phyloP scores from a whole-genome alignment of 2,113 vertebrate genomes.

The Tangachromis dhanisi region DNA sequence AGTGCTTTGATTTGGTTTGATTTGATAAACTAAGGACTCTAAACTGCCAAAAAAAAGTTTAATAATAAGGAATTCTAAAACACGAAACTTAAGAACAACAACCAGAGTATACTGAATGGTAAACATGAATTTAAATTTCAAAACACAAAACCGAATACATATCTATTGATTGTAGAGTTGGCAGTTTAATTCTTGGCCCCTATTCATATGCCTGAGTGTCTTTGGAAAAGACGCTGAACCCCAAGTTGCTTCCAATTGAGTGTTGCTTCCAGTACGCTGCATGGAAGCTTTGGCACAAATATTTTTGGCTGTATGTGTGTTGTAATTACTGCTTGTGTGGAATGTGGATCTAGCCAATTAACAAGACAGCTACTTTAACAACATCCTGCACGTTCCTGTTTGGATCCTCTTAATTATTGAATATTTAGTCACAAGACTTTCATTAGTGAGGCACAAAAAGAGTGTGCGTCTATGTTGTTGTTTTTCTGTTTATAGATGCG shows the following conservation, averaged over 20 bases:
- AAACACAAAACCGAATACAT: neutral
- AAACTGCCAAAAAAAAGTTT: neutral
- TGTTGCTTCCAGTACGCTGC: neutral
- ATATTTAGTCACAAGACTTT: neutral
- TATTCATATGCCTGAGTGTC: neutral
- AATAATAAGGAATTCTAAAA: neutral
- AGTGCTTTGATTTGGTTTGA: neutral
- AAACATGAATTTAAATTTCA: neutral
- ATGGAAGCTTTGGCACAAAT: neutral
- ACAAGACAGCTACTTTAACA: neutral
- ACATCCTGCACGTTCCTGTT: neutral
- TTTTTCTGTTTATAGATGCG: neutral
- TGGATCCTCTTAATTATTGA: neutral
- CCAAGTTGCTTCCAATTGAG: neutral
- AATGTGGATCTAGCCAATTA: neutral
- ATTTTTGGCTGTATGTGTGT: neutral
- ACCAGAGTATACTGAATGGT: neutral
- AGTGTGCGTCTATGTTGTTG: neutral
- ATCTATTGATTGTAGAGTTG: neutral
- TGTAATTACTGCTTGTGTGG: neutral
- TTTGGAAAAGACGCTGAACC: neutral
- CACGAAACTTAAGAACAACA: neutral
- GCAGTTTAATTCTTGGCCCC: neutral
- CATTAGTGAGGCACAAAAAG: neutral
- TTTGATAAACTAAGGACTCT: accelerated